Conservation (phyloP, 2,797 vertebrate genomes). For the Luscinia luscinia region DNA sequence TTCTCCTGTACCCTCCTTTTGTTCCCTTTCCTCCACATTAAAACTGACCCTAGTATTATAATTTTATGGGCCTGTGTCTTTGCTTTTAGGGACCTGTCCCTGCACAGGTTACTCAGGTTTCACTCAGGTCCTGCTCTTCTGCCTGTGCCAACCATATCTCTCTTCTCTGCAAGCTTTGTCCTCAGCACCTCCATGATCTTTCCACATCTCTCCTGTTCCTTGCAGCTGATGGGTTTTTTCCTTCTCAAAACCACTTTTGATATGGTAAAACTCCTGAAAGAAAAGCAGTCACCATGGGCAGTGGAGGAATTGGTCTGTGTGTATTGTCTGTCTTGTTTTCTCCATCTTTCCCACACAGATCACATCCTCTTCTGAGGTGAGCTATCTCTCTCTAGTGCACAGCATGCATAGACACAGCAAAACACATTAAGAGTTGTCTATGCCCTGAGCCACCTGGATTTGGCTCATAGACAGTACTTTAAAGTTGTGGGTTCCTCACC, state of each 20-base stretch:
- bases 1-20: not conserved
- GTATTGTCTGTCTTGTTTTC: not conserved
- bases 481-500: not conserved
- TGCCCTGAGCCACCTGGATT: not conserved
- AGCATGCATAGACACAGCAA: not conserved
- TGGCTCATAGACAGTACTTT: not conserved
- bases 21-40: not conserved
- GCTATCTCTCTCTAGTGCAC: not conserved
- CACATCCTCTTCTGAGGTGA: not conserved
- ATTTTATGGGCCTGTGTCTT: not conserved
- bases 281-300: not conserved
- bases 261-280: not conserved
- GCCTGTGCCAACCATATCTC: not conserved
- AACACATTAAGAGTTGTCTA: fast-evolving
- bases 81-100: not conserved
- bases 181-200: not conserved
- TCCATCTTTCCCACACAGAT: not conserved
- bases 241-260: not conserved
- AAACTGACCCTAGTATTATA: not conserved
- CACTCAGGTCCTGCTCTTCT: not conserved
- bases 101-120: not conserved
- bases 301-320: not conserved
- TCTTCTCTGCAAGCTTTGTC: not conserved
- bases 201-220: not conserved
- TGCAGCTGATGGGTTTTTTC: not conserved